Evolutionary conservation across 2,113 vertebrate species (phyloP), one percentile per base, ranked within the genome.

Genomic region (Psophia crepitans): DNA sequence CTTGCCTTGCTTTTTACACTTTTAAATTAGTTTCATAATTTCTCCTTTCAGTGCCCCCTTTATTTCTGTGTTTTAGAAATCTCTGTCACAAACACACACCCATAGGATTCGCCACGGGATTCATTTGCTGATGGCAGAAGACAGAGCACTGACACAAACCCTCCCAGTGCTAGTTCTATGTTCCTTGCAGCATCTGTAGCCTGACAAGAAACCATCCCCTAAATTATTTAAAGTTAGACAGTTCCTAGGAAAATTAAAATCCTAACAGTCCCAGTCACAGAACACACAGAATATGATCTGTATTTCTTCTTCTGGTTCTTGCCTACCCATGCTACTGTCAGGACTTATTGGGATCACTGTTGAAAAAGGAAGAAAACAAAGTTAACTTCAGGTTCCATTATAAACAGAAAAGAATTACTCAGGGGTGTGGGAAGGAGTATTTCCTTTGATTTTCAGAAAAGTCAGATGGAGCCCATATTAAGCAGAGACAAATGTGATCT

Each of bases 1-100:
- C 65, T 73, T 93, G 91, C 74, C 94, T 95, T 89, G 69, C 33
- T 97, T 97, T 88, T 91, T 48, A 84, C 23, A 23, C 80, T 60
- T 77, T 37, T 51, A 65, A 69, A 88, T 84, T 49, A 65, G 39
- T 76, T 92, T 64, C 69, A 68, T 71, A 51, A 89, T 76, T 81
- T 56, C 21, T 48, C 56, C 60, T 92, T 84, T 65, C 58, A 74
- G 26, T 19, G n/a, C 46, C 23, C 85, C 58, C 39, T 80, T 84
- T 69, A 57, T 70, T 83, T 71, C 93, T 83, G 11, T 54, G 23
- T 57, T 85, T 70, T 33, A 54, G 49, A 83, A 61, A n/a, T 65
- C 58, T 69, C 64, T 69, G 54, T 48, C 56, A 61, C 63, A 85
- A 76, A 53, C 44, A 60, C 41, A 81, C 27, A 85, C 54, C 75